phyloP scores from a whole-genome alignment of 23 tunicate genomes.

The Trididemnum clinides region DNA sequence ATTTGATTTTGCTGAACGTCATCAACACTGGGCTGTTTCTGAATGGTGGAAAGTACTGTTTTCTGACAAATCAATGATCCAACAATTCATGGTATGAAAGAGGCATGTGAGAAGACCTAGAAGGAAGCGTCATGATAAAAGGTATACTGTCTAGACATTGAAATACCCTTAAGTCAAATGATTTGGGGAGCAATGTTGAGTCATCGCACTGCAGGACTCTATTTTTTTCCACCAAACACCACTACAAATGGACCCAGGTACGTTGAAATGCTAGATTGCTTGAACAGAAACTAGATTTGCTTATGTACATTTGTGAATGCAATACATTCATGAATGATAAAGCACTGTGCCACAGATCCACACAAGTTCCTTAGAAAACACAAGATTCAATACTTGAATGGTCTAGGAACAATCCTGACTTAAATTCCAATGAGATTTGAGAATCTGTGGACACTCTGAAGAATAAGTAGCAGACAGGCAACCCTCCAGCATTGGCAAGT shows the following conservation, averaged over 20 bases:
- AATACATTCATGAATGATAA: background rate
- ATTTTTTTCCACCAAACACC: background rate
- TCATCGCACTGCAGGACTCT: no score
- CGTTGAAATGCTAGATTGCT: background rate
- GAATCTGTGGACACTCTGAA: background rate
- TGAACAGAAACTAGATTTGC: background rate
- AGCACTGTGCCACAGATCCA: background rate
- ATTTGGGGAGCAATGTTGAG: no score
- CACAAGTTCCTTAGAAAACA: background rate
- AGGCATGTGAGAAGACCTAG: no score
- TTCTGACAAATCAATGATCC: no score
- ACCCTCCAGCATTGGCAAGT: background rate
- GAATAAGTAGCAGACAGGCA: background rate
- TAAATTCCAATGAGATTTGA: background rate
- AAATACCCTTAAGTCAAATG: no score
- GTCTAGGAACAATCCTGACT: no score
- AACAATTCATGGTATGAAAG: no score
- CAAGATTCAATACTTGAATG: background rate
- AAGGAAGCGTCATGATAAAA: no score
- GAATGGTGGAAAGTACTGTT: background rate
- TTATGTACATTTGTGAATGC: background rate
- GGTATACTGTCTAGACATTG: no score
- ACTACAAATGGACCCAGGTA: background rate
- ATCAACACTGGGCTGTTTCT: background rate
- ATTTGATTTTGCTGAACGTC: background rate